phyloP scores from a whole-genome alignment of 2,888 invertebrate genomes.

The Ametastegia equiseti region DNA sequence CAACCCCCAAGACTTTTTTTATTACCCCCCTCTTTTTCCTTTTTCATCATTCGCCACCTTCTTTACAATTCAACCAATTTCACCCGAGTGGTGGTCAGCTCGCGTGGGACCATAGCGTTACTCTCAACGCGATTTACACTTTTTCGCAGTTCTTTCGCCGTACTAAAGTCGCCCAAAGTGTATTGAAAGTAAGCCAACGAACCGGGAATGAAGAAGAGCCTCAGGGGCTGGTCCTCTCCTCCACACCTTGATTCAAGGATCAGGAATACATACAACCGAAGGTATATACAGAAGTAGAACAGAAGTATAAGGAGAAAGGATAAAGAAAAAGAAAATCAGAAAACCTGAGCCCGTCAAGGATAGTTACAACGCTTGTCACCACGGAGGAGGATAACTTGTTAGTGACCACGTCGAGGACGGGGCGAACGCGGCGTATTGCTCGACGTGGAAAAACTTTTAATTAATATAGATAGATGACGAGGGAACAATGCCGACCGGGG shows the following conservation, averaged over 20 bases:
- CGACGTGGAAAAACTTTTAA: slow-evolving; percentile 65
- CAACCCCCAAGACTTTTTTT: too few relatives aligned
- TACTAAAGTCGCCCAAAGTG: neutral
- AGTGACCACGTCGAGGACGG: neutral
- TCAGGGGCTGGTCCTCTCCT: neutral
- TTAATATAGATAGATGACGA: slow-evolving; percentile 66
- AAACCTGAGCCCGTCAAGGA: neutral
- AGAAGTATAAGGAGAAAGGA: neutral
- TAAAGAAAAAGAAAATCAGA: neutral
- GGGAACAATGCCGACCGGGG: slow-evolving; percentile 48
- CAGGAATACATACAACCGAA: neutral
- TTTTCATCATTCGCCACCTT: too few relatives aligned
- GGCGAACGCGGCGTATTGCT: neutral
- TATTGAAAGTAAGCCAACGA: neutral
- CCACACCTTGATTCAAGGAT: neutral
- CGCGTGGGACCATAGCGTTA: too few relatives aligned
- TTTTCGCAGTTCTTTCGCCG: neutral
- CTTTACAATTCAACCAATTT: neutral
- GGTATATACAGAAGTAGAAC: neutral
- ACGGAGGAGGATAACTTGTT: neutral
- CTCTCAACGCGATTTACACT: neutral
- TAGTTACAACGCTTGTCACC: neutral
- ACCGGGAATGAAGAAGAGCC: neutral
- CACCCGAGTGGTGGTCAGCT: neutral
- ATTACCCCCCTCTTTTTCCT: too few relatives aligned